Evolutionary conservation across 1,140 invertebrate species (phyloP), one percentile per base, ranked within the genome.

Genomic region (Elysia chlorotica): DNA sequence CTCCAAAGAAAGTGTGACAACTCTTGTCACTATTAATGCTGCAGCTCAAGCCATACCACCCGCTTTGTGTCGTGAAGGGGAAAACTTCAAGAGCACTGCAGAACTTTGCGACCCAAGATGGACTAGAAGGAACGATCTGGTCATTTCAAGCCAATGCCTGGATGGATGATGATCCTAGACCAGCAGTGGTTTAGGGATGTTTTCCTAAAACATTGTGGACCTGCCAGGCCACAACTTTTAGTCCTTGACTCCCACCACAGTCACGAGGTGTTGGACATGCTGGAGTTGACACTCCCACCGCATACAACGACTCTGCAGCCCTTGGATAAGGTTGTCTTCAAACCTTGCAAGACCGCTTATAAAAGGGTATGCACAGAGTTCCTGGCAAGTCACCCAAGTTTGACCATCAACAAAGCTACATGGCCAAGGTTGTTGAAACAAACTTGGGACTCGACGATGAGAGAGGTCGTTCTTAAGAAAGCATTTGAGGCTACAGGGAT

Each of bases 281-380:
- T 81, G 3, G 65, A 77, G n/a, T 36, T 83, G 23, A 63, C 73
- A 30, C 67, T 82, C 19, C 80, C 82, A 33, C 77, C 78, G 10
- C 81, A 83, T 48, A 79, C 79, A 17, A 77, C 78, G 48, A 73
- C 77, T 48, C 61, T 81, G 3, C 78, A 79, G 63, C 75, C 78
- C 3, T 65, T 78, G 2, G 78, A 81, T 37, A 65, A 56, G 38
- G 65, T 23, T 17, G 74, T 79, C 19, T 81, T 81, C 65, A 74
- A 74, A 5, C 75, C 79, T 14, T 74, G 80, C 35, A 78, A 77
- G 23, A 65, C 30, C 41, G 59, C 2, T 23, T 78, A 79, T 57
- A 75, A 74, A 38, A 28, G 19, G 36, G 48, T 30, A 1, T 76
- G 68, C 48, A 74, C 76, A 14, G 72, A 80, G 38, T 77, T 75